Evolutionary conservation across 2,113 vertebrate genomes (phyloP).

Genomic region (Xerus inauris): DNA sequence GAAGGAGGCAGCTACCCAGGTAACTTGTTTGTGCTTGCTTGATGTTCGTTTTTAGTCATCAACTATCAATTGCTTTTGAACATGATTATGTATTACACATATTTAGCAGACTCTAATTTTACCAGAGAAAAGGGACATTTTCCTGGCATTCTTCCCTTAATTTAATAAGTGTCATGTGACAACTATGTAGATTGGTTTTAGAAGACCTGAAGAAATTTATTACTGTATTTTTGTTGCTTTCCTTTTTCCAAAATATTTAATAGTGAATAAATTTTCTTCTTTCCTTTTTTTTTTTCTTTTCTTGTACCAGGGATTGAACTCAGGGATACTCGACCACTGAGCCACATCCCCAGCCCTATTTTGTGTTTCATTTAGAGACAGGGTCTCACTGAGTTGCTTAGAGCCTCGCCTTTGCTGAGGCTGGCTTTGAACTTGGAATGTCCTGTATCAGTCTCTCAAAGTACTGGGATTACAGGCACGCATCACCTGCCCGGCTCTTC

Average conservation of each 20-base stretch:
- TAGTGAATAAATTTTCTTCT: conserved; percentile 6
- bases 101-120: not conserved
- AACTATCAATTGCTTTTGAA: not conserved
- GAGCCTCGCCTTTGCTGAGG: no score
- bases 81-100: not conserved
- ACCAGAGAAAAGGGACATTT: not conserved
- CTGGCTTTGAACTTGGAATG: no score
- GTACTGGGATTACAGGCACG: no score
- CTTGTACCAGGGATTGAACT: no score
- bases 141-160: not conserved
- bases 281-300: not conserved
- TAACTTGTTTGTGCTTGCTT: conserved; percentile 68
- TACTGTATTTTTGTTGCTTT: conserved; percentile 10
- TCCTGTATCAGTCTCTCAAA: no score
- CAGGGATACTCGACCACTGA: no score
- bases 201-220: not conserved
- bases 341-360: no score
- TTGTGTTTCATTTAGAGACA: no score
- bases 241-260: not conserved
- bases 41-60: not conserved
- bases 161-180: not conserved
- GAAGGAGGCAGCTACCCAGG: conserved; percentile 96
- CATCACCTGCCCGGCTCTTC: no score
- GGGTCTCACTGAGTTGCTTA: no score
- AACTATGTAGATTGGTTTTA: conserved; percentile 1